These are phyloP conservation scores for Prosopocoilus inquinatus DNA, from an alignment of 2,888 invertebrate genomes.

Conservation along the genomic window DNA sequence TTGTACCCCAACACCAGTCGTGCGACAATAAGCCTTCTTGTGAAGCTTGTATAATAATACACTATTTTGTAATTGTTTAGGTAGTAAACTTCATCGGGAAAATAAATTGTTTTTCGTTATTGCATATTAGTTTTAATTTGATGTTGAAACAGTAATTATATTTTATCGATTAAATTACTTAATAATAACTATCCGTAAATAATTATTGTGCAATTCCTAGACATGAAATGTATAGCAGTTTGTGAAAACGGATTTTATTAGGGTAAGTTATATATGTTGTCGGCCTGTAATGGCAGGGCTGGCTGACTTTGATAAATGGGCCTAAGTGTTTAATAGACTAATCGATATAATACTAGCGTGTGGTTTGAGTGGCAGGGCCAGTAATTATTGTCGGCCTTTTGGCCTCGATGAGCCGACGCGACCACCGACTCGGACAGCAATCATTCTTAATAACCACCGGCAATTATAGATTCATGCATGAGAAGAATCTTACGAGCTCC, in stretches of 20 bases:
- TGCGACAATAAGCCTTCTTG: too few relatives aligned
- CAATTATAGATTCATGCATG: background rate
- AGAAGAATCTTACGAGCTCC: too few relatives aligned
- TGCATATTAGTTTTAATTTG: too few relatives aligned
- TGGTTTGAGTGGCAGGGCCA: conserved; percentile 48
- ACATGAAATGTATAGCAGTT: conserved; percentile 18
- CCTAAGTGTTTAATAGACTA: conserved; percentile 55
- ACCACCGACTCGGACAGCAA: conserved; percentile 17
- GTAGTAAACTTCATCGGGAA: too few relatives aligned
- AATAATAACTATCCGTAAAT: too few relatives aligned
- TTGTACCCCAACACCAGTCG: too few relatives aligned
- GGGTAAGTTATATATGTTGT: conserved; percentile 33
- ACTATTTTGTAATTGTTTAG: too few relatives aligned
- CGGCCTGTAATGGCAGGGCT: conserved; percentile 34
- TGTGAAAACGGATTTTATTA: conserved; percentile 35
- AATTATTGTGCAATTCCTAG: too few relatives aligned
- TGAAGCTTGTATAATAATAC: too few relatives aligned
- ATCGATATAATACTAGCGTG: conserved; percentile 52
- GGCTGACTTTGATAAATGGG: conserved; percentile 53
- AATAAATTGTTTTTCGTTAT: too few relatives aligned
- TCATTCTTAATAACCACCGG: conserved; percentile 12
- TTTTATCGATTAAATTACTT: too few relatives aligned
- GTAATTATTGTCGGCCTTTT: conserved; percentile 48
- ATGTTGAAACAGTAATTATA: too few relatives aligned
- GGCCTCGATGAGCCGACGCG: conserved; percentile 31